Evolutionary conservation across 2,113 vertebrate genomes (phyloP), one percentile per base, ranked within the genome.

Genomic region (Oreochromis spilurus): DNA sequence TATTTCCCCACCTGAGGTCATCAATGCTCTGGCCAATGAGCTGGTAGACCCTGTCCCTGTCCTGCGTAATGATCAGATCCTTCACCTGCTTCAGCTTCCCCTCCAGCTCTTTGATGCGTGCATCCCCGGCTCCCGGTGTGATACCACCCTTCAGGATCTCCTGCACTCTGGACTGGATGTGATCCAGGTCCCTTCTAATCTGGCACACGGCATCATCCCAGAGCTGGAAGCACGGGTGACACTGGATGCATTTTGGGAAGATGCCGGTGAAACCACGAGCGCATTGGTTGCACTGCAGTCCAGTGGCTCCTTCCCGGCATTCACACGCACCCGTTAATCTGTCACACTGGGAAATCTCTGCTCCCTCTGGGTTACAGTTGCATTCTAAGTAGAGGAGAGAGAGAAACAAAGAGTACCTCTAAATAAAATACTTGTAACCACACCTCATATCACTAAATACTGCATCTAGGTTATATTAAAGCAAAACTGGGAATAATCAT

Each of bases 141-240:
- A 94, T 57, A 0, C 91, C 94, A 4, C 92, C 94, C 21, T 97
- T 94, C 87, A 55, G 48, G 62, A 98, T 96, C 8, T 88, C 93
- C 10, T 80, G 58, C 0, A 94, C 91, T 2, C 85, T 84, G 5
- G 83, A 53, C 60, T 92, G 84, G 29, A 97, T 87, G 60, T 38
- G 87, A 2, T 70, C 95, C 88, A 98, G 93, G 81, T 95, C 55
- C 0, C 93, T 85, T 43, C 2, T 89, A 4, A 98, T 86, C 87
- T 94, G 92, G 84, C 87, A 94, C 70, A 98, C 70, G 0, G 75
- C 45, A 0, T 87, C 89, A 21, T 98, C 97, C 97, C 97, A 98
- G 72, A 87, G 96, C 84, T 94, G 89, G n/a, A 98, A 99, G 95
- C 97, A 98, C 36, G 96, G 91, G 84, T 97, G 97, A 91, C 97